Percentiles rank a stretch among this genome's conserved stretches.
phyloP scores from a whole-genome alignment of 2,888 invertebrate genomes.

The Heliconius cydno region DNA sequence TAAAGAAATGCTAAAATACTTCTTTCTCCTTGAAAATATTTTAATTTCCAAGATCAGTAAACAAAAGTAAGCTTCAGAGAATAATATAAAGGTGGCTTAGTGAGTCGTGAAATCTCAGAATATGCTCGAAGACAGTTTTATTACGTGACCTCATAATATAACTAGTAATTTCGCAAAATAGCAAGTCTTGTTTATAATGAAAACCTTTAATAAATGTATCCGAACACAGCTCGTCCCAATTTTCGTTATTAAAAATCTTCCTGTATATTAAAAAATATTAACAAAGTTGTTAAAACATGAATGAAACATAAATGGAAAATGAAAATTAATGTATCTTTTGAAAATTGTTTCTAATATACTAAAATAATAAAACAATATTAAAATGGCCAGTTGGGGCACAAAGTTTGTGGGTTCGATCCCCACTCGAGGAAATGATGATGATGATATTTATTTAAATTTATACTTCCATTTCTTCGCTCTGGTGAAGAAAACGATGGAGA shows the following conservation, averaged over 20 bases:
- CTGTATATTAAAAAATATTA: background rate
- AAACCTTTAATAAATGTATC: conserved; percentile 1
- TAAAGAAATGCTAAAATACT: background rate
- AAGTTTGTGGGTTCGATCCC: no score
- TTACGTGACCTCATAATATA: conserved; percentile 10
- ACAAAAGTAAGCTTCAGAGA: conserved; percentile 18
- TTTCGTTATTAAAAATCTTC: conserved; percentile 3
- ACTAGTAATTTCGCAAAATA: conserved; percentile 15
- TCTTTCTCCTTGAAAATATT: conserved; percentile 1
- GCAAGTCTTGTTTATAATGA: background rate
- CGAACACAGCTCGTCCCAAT: background rate
- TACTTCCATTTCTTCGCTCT: no score
- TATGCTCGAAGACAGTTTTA: conserved; percentile 11
- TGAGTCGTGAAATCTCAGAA: background rate
- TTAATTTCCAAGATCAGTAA: conserved; percentile 13
- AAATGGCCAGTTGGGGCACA: background rate
- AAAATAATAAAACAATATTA: no score
- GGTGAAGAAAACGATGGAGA: no score
- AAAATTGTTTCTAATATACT: background rate
- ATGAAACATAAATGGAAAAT: background rate
- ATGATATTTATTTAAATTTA: no score
- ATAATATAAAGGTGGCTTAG: conserved; percentile 10
- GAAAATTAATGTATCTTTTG: background rate
- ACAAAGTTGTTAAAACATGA: background rate
- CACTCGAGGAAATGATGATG: no score